Evolutionary conservation across 2,113 vertebrate species (phyloP).

Genomic region (Jacana jacana): DNA sequence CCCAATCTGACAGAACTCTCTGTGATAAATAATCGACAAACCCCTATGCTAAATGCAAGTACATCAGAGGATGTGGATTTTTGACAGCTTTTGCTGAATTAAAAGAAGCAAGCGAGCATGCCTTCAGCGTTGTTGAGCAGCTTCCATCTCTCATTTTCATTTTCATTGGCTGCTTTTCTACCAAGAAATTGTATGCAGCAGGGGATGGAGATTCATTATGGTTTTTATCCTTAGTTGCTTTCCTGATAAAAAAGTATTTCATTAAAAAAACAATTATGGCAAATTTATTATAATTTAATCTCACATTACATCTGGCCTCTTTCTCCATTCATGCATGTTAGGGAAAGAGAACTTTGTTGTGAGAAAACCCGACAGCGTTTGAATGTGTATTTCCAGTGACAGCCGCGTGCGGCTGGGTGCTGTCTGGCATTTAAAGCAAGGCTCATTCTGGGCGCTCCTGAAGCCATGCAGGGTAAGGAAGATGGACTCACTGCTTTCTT

Average conservation of each 20-base stretch:
- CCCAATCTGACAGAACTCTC: constrained; percentile 69
- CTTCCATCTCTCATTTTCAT: constrained; percentile 39
- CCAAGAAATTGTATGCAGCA: not conserved
- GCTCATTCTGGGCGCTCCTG: not conserved
- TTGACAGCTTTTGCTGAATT: constrained; percentile 62
- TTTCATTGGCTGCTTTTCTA: constrained; percentile 9
- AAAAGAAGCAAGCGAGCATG: constrained; percentile 6
- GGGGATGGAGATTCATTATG: not conserved
- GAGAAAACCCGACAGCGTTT: not conserved
- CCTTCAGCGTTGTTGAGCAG: not conserved
- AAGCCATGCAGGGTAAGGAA: not conserved
- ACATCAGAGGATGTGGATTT: constrained; percentile 64
- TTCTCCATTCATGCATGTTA: constrained; percentile 2
- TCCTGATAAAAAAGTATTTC: not conserved
- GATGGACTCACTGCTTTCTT: not conserved
- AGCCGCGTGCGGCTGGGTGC: not conserved
- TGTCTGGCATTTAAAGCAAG: not conserved
- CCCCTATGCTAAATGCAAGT: constrained; percentile 65
- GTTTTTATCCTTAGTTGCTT: constrained; percentile 22
- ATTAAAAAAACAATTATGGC: not conserved
- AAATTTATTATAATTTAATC: constrained; percentile 16
- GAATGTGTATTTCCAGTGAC: not conserved
- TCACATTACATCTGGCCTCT: not conserved
- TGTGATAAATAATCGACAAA: constrained; percentile 71
- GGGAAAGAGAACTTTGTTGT: not conserved